These are phyloP conservation scores for Carlito syrichta DNA, from an alignment of 2,113 vertebrate genomes.

Conservation along the genomic window DNA sequence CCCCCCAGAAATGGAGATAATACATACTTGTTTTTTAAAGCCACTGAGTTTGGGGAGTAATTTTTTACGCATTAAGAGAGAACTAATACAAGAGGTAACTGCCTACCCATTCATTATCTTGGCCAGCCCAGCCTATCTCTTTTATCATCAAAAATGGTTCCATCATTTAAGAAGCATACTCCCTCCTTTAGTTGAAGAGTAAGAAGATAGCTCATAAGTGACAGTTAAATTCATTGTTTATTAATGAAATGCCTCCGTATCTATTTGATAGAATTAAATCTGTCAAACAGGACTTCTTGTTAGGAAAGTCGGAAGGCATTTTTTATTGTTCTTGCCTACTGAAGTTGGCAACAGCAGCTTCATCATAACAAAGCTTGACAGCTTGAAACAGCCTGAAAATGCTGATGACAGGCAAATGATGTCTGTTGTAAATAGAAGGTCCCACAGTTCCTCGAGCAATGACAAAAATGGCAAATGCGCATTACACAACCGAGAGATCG, in stretches of 20 bases:
- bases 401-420: conserved; percentile 28
- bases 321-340: conserved; percentile 53
- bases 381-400: conserved; percentile 70
- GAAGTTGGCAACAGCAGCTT: conserved; percentile 69
- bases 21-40: neutral
- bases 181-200: conserved; percentile 25
- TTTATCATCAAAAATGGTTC: neutral
- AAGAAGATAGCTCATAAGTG: conserved; percentile 67
- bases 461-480: conserved; percentile 42
- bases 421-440: conserved; percentile 61
- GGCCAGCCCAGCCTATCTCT: neutral
- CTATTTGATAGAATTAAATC: conserved; percentile 67
- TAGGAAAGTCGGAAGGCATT: conserved; percentile 26
- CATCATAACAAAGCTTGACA: conserved; percentile 67
- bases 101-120: neutral
- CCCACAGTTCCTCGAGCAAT: conserved; percentile 61
- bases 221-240: conserved; percentile 65
- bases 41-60: neutral
- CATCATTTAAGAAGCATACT: conserved; percentile 24
- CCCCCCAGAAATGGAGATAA: neutral
- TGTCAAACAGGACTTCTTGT: conserved; percentile 62
- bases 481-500: conserved; percentile 40
- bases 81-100: neutral
- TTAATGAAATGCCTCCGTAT: conserved; percentile 71
- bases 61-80: neutral